Percentiles rank a stretch among this genome's conserved stretches.
Evolutionary conservation across 2,888 invertebrate species (phyloP).

Genomic region (Notodonta ziczac): DNA sequence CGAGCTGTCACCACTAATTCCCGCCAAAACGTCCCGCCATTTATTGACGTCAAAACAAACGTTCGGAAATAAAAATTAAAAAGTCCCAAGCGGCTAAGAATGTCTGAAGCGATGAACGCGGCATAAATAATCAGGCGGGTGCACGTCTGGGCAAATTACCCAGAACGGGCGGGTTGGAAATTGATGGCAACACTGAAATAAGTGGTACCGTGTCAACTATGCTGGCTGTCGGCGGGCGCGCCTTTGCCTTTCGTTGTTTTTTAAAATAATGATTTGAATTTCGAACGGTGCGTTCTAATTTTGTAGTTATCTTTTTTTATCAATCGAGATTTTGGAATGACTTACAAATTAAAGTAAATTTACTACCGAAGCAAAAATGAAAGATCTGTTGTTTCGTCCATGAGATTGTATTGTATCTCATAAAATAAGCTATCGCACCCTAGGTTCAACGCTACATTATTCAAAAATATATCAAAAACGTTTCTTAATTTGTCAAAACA

Average conservation of each 20-base stretch:
- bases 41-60: conserved; percentile 59
- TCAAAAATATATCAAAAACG: too few species aligned
- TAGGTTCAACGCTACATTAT: too few species aligned
- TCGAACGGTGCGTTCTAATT: conserved; percentile 47
- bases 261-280: conserved; percentile 39
- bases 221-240: conserved; percentile 53
- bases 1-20: conserved; percentile 22
- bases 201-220: conserved; percentile 64
- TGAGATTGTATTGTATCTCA: too few species aligned
- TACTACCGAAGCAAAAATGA: too few species aligned
- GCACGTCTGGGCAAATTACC: conserved; percentile 77
- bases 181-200: conserved; percentile 65
- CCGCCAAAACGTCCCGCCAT: conserved; percentile 44
- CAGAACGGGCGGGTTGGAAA: conserved; percentile 67
- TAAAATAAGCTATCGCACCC: too few species aligned
- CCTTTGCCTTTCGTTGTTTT: conserved; percentile 49
- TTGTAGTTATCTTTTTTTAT: conserved; percentile 35
- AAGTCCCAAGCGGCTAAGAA: conserved; percentile 52
- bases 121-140: conserved; percentile 73
- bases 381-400: too few species aligned
- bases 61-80: conserved; percentile 53
- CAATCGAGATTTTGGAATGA: neutral
- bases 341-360: neutral
- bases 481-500: too few species aligned
- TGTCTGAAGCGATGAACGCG: conserved; percentile 64